phyloP scores from a whole-genome alignment of 2,113 vertebrate species.

The Terrapene triunguis region DNA sequence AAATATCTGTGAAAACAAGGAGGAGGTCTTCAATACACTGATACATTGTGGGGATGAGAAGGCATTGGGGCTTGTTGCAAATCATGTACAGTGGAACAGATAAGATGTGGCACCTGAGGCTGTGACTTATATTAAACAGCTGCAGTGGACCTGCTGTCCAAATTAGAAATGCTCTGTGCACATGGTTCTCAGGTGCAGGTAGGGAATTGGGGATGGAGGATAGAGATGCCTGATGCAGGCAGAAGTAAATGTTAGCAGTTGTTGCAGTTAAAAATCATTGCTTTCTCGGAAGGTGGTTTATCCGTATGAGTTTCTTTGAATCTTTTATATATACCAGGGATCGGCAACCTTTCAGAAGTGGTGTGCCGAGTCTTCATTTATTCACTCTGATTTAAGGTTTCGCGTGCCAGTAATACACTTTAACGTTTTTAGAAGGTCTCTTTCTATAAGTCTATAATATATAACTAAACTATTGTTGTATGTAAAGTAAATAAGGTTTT shows the following conservation, averaged over 20 bases:
- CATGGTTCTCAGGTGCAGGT: not conserved
- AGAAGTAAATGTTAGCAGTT: not conserved
- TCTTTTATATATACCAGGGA: not conserved
- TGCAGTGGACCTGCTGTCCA: not conserved
- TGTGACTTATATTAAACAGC: not conserved
- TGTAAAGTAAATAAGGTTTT: no score
- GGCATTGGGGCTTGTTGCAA: not conserved
- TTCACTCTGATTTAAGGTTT: no score
- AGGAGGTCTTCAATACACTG: not conserved
- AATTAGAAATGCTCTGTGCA: conserved; percentile 2
- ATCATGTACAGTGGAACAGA: not conserved
- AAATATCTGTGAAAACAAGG: not conserved
- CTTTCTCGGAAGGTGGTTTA: not conserved
- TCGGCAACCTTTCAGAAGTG: no score
- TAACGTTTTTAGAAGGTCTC: no score
- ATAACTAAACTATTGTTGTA: no score
- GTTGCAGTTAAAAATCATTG: not conserved
- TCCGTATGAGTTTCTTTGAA: not conserved
- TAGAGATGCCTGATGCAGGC: not conserved
- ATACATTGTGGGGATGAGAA: not conserved
- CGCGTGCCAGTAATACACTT: no score
- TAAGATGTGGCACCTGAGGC: not conserved
- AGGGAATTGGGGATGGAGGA: not conserved
- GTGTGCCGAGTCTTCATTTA: no score
- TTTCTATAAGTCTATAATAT: no score